These are phyloP conservation scores for Oenanthe melanoleuca DNA, from an alignment of 2,113 vertebrate genomes.

Conservation along the genomic window DNA sequence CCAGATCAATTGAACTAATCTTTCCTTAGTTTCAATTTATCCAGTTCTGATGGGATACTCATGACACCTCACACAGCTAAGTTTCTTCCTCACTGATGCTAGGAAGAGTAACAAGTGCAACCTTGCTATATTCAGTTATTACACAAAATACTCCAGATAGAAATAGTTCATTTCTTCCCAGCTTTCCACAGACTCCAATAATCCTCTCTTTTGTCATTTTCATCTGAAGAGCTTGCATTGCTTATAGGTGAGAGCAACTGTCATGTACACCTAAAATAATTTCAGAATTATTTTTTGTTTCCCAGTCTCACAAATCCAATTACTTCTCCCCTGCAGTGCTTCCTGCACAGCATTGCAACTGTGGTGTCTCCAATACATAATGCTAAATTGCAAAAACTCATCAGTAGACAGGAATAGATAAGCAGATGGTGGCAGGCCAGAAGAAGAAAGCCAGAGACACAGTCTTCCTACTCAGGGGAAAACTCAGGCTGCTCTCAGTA, in stretches of 20 bases:
- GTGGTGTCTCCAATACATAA: neutral
- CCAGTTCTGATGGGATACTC: neutral
- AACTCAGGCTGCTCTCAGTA: constrained; percentile 1
- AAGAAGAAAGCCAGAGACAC: constrained; percentile 14
- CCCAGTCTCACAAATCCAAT: neutral
- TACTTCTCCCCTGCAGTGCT: neutral
- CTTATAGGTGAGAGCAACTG: neutral
- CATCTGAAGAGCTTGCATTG: neutral
- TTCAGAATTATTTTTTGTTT: neutral
- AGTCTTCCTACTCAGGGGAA: neutral
- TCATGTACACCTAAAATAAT: neutral
- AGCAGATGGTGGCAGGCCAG: constrained; percentile 12
- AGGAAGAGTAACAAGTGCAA: neutral
- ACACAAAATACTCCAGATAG: neutral
- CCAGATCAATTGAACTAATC: neutral
- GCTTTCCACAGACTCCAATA: neutral
- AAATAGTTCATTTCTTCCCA: neutral
- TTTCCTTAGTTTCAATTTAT: neutral
- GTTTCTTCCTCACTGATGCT: neutral
- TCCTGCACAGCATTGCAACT: neutral
- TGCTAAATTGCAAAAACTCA: neutral
- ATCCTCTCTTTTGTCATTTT: neutral
- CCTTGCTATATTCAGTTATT: neutral
- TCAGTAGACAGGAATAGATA: neutral
- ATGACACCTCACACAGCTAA: neutral